A percentile compares a stretch with the other conserved stretches of the same genome.
Conservation (phyloP, 2,797 vertebrate species). For the Cephalopachus bancanus region DNA sequence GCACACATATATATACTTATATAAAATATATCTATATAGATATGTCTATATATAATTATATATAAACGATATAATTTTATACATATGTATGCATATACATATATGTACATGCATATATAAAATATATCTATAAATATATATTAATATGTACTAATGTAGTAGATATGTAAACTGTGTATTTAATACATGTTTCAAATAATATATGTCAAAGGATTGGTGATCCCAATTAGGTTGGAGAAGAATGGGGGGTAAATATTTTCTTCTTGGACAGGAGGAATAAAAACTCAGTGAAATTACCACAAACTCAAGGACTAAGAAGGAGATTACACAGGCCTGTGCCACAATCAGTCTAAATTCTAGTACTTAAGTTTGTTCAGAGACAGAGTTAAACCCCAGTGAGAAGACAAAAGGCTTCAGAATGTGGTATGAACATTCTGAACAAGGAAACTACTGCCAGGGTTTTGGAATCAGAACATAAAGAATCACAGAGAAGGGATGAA, state of each 20-base stretch:
- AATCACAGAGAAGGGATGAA: conserved; percentile 6
- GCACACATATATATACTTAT: background rate
- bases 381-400: background rate
- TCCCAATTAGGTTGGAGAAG: background rate
- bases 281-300: background rate
- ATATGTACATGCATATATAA: too few relatives aligned
- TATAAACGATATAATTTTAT: too few relatives aligned
- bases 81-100: too few relatives aligned
- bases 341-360: conserved; percentile 5
- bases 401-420: background rate
- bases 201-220: background rate
- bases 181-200: too few relatives aligned
- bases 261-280: background rate
- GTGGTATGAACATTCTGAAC: background rate
- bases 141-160: too few relatives aligned
- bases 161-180: too few relatives aligned
- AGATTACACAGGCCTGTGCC: background rate
- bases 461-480: conserved; percentile 24
- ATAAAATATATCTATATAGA: too few relatives aligned
- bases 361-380: conserved; percentile 21
- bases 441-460: background rate
- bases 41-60: too few relatives aligned
- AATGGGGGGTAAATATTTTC: background rate
- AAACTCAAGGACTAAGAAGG: background rate
- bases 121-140: too few relatives aligned